These are phyloP conservation scores for Recurvirostra avosetta DNA, from an alignment of 2,113 vertebrate genomes.

Conservation along the genomic window DNA sequence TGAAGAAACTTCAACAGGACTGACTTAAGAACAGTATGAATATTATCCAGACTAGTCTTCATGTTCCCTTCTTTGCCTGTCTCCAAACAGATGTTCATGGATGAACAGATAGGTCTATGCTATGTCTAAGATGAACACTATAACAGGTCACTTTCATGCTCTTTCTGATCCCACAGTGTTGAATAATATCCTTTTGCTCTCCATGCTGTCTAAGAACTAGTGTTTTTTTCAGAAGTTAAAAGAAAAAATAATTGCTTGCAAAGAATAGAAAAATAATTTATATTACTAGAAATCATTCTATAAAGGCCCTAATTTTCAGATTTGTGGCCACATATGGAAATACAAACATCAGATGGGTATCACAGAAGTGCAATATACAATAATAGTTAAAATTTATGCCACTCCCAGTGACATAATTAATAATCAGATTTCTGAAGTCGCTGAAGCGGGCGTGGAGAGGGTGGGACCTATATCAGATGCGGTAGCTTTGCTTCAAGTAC, in stretches of 20 bases:
- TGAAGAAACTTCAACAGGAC: neutral
- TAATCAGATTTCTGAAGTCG: neutral
- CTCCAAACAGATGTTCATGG: neutral
- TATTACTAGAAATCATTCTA: neutral
- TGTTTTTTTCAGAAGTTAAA: neutral
- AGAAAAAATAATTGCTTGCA: neutral
- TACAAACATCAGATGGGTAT: neutral
- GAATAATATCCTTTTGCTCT: neutral
- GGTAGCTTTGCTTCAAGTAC: neutral
- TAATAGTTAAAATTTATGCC: neutral
- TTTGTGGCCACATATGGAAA: neutral
- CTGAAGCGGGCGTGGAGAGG: neutral
- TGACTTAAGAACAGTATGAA: neutral
- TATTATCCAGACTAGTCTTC: neutral
- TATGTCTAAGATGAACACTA: neutral
- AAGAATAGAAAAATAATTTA: neutral
- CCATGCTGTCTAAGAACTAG: neutral
- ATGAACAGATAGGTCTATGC: neutral
- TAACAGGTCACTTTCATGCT: neutral
- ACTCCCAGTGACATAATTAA: neutral
- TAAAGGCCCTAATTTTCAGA: neutral
- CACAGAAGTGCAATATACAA: neutral
- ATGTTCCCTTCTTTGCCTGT: neutral
- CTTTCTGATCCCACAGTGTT: neutral
- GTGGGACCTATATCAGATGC: neutral